phyloP scores from a whole-genome alignment of 2,113 vertebrate genomes.

The Melanerpes formicivorus region DNA sequence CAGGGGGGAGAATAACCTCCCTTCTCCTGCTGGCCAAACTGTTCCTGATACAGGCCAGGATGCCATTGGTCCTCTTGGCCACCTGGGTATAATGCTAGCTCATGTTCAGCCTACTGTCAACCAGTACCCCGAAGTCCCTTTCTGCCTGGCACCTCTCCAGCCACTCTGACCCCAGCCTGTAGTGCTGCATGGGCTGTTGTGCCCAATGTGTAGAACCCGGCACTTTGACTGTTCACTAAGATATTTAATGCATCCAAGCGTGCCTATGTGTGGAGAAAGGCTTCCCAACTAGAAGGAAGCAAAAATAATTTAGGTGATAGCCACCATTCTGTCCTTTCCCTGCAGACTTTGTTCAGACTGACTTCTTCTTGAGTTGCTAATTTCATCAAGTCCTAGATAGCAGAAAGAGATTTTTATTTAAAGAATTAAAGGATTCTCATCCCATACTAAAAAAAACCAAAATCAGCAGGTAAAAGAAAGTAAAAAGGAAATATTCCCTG shows the following conservation, averaged over 20 bases:
- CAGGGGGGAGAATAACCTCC: too few species aligned
- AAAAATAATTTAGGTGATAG: not conserved
- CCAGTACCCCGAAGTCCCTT: too few species aligned
- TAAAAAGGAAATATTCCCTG: not conserved
- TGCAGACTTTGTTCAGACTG: not conserved
- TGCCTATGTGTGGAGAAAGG: not conserved
- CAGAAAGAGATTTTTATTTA: not conserved
- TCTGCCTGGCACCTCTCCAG: too few species aligned
- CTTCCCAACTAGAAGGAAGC: not conserved
- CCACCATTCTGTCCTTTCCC: not conserved
- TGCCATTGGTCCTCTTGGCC: too few species aligned
- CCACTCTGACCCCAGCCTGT: too few species aligned
- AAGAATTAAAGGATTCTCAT: not conserved
- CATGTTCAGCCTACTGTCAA: too few species aligned
- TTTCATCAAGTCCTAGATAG: not conserved
- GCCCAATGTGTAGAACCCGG: too few species aligned
- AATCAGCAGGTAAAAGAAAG: not conserved
- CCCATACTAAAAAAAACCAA: not conserved
- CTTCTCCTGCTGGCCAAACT: too few species aligned
- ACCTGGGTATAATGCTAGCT: too few species aligned
- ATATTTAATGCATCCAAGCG: not conserved
- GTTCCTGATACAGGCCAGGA: too few species aligned
- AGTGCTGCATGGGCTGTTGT: too few species aligned
- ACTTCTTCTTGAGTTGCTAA: not conserved
- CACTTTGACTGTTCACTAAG: too few species aligned